These are phyloP conservation scores for Saxidomus purpurata DNA, from an alignment of 1,140 invertebrate genomes.

Conservation along the genomic window DNA sequence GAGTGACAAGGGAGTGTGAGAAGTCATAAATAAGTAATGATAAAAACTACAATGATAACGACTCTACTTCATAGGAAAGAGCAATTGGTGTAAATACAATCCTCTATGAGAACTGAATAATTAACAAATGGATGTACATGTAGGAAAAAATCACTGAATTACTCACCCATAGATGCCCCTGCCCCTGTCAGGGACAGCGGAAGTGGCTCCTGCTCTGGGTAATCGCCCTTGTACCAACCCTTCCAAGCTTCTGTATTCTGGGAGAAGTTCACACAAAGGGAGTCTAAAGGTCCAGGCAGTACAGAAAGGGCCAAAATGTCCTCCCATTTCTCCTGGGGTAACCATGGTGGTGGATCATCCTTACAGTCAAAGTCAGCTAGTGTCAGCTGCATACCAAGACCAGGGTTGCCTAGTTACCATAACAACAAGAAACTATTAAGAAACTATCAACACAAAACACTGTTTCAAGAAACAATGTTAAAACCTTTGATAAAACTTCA, in stretches of 20 bases:
- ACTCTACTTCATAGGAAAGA: too few species aligned
- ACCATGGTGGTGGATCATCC: conserved; percentile 80
- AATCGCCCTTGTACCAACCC: conserved; percentile 80
- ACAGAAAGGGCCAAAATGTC: conserved; percentile 86
- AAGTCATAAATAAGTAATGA: too few species aligned
- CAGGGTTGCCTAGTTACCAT: conserved; percentile 85
- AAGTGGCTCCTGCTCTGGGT: conserved; percentile 82
- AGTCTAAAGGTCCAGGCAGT: conserved; percentile 85
- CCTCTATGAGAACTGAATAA: too few species aligned
- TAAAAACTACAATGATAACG: too few species aligned
- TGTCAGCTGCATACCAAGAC: conserved; percentile 85
- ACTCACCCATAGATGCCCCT: conserved; percentile 63
- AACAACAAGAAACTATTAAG: not conserved
- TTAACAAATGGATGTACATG: too few species aligned
- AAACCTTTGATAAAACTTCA: too few species aligned
- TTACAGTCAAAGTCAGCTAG: conserved; percentile 85
- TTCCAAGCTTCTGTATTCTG: conserved; percentile 80
- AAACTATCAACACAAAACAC: too few species aligned
- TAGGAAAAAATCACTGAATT: too few species aligned
- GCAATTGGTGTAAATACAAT: too few species aligned
- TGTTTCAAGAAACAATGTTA: too few species aligned
- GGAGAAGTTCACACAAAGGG: conserved; percentile 83
- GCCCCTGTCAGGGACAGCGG: conserved; percentile 69
- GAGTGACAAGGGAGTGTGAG: too few species aligned
- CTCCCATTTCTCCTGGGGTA: conserved; percentile 85